Evolutionary conservation across 2,113 vertebrate species (phyloP), one percentile per base, ranked within the genome.

Genomic region (Hemicordylus capensis): DNA sequence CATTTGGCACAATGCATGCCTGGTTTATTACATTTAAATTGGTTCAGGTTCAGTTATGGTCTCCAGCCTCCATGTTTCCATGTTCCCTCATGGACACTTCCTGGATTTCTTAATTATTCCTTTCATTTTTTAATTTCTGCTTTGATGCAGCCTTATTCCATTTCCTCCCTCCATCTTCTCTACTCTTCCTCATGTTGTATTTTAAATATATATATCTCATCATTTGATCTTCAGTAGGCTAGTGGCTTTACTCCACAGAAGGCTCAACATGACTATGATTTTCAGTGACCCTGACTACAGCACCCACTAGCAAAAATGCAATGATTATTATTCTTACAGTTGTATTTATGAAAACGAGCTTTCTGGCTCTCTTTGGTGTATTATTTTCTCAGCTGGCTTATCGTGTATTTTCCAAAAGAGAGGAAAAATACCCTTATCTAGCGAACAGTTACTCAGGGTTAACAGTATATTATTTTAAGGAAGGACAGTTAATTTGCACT

Each of bases 401-500:
- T 81, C 20, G 73, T 12, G 69, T 0, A 66, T 0, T 61, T 92
- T 89, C 66, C 39, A 90, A 93, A 83, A 58, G 2, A 1, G 82
- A 34, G 3, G 48, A 79, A 58, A 37, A 74, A 78, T 67, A 78
- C 8, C 37, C 20, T 67, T 69, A 3, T 86, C 61, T 86, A 28
- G 51, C 73, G 46, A 83, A 31, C 28, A 28, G 46, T 20, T 88
- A 54, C 8, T 37, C 6, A 0, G 34, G 15, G 26, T 9, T 66
- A 76, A 86, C 78, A 46, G 26, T 17, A 46, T 76, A 77, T 81
- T 31, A 89, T 86, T 92, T 90, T 77, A 89, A 6, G 4, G 84
- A 8, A n/a, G 14, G 48, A 39, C 28, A 72, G 37, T 61, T 72
- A 72, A 85, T 89, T 92, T 87, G 67, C 56, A 72, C n/a, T 72